Conservation (phyloP, 1,140 invertebrate species). For the Streblospio benedicti region DNA sequence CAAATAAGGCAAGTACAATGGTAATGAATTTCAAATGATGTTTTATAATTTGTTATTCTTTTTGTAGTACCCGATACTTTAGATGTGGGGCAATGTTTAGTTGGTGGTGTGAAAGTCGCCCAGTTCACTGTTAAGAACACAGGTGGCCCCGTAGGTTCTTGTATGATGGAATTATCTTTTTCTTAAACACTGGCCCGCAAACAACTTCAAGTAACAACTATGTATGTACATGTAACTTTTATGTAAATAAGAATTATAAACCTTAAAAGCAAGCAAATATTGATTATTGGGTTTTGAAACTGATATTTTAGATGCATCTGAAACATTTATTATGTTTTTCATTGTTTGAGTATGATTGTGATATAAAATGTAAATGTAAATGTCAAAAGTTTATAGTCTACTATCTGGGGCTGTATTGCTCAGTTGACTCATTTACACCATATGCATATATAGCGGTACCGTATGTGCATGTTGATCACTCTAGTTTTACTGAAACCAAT, state of each 20-base stretch:
- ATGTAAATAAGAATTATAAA: background rate
- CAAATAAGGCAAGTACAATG: too few species aligned
- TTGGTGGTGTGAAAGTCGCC: conserved; percentile 36
- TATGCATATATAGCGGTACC: background rate
- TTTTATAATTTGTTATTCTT: too few species aligned
- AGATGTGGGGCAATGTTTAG: conserved; percentile 42
- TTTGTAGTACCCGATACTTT: conserved; percentile 35
- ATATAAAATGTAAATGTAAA: background rate
- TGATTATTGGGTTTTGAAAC: too few species aligned
- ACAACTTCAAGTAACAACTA: conserved; percentile 44
- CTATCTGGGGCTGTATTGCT: too few species aligned
- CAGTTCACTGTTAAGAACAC: conserved; percentile 40
- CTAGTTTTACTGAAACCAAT: background rate
- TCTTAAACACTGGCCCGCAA: conserved; percentile 46
- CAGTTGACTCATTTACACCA: too few species aligned
- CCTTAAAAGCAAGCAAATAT: background rate
- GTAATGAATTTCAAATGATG: too few species aligned
- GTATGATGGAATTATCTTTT: conserved; percentile 33
- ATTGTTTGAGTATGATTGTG: too few species aligned
- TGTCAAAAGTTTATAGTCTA: too few species aligned
- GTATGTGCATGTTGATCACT: background rate
- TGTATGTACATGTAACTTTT: conserved; percentile 14
- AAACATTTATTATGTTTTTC: too few species aligned
- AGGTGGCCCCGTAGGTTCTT: conserved; percentile 43
- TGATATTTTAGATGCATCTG: background rate